Evolutionary conservation across 2,888 invertebrate genomes (phyloP).

Genomic region (Clistopyga incitator): DNA sequence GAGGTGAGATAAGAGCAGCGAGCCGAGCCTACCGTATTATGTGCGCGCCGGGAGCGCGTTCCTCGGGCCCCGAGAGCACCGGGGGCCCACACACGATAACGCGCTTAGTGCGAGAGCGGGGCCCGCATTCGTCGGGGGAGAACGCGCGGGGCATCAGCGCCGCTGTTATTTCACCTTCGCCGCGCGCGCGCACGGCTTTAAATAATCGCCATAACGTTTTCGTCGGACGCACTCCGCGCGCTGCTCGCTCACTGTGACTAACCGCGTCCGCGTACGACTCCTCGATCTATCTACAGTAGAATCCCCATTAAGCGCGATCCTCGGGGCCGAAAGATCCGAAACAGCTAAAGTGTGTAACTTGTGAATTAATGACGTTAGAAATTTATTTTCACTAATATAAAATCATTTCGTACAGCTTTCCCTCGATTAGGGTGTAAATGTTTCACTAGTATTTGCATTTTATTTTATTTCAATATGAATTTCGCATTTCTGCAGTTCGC

Average conservation of each 20-base stretch:
- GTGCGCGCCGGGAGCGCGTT: constrained; percentile 45
- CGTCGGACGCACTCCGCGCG: constrained; percentile 46
- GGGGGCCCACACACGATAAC: constrained; percentile 66
- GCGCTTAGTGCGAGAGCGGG: constrained; percentile 56
- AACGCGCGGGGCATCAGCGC: constrained; percentile 24
- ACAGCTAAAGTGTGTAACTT: too few species aligned
- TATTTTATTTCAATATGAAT: too few species aligned
- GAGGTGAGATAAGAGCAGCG: constrained; percentile 81
- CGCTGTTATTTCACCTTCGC: constrained; percentile 51
- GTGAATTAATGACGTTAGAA: too few species aligned
- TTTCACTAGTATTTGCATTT: too few species aligned
- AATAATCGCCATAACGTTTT: constrained; percentile 79
- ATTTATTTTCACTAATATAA: too few species aligned
- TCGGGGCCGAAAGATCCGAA: too few species aligned
- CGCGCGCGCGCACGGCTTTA: constrained; percentile 64
- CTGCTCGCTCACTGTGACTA: constrained; percentile 79
- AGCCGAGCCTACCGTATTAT: constrained; percentile 63
- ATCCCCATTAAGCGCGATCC: too few species aligned
- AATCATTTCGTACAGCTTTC: too few species aligned
- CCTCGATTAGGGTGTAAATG: too few species aligned
- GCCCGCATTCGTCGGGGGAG: constrained; percentile 60
- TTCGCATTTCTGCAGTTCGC: too few species aligned
- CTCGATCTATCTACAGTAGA: too few species aligned
- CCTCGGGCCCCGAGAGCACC: constrained; percentile 7
- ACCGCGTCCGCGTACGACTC: constrained; percentile 67